Base-by-base conservation (phyloP, 2,888 invertebrate genomes). In the Hirtodrosophila duncani region DNA sequence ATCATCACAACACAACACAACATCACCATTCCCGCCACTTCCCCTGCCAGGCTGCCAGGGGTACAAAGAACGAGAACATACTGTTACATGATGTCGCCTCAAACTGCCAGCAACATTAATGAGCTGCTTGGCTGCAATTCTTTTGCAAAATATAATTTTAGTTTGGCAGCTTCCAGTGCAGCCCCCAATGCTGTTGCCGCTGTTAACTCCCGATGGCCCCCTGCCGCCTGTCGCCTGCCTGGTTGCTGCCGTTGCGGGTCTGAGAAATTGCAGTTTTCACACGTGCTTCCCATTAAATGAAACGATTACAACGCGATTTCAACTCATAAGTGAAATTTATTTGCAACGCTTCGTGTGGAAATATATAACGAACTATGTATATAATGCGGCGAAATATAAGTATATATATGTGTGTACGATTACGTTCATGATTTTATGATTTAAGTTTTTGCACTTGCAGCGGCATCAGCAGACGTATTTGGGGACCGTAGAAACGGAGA, bases 251-350 rank as follows among this genome's bases (percentile, higher is more conserved):
- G 48, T 38, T 56, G 48, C 24, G 36, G n/a, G 48, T 39, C 58
- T 65, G 68, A 61, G 61, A 64, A 72, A 80, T 67, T 74, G 67
- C 65, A 67, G 62, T 63, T 75, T 79, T 83, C 83, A 83, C 83
- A 83, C 83, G 83, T 83, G 83, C 81, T 84, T 80, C 83, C 83
- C 80, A 83, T 82, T 82, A 82, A 83, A 77, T 67, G 71, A 56
- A 77, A 69, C 81, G 83, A 81, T 82, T 79, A 82, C 82, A 67
- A 49, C 57, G 70, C 70, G 68, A 78, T 81, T 71, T 63, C 53
- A 49, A 67, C 65, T 78, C 77, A 74, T 71, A 83, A 83, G 63
- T 78, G 69, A 83, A 83, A 83, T 83, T 83, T 83, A 82, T 82
- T 82, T 80, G 68, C 72, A 59, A 43, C 53, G 51, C 43, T 42